Percentiles rank a stretch among this genome's conserved stretches.
phyloP scores from a whole-genome alignment of 2,888 invertebrate species.

The Thereva nobilitata region DNA sequence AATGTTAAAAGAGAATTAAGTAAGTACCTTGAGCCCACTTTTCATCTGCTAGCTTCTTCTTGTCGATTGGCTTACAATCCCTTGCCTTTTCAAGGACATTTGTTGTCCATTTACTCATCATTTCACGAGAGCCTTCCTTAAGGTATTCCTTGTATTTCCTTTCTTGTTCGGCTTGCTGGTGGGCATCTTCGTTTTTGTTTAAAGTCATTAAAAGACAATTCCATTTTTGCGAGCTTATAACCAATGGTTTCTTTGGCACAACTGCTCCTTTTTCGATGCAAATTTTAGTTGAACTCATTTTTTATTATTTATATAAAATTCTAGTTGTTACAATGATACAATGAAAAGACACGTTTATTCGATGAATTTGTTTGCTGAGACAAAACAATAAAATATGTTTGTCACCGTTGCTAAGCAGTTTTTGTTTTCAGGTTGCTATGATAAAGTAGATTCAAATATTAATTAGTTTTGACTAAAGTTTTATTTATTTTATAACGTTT shows the following conservation, averaged over 20 bases:
- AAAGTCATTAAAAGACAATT: slow-evolving; percentile 31
- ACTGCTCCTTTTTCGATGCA: background rate
- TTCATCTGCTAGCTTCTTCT: slow-evolving; percentile 50
- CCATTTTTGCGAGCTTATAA: slow-evolving; percentile 33
- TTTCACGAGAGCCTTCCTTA: slow-evolving; percentile 55
- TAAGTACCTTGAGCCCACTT: slow-evolving; percentile 32
- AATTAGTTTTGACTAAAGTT: background rate
- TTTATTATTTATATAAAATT: slow-evolving; percentile 10
- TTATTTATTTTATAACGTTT: too few species aligned
- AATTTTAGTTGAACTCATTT: background rate
- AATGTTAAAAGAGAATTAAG: background rate
- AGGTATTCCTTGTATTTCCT: slow-evolving; percentile 53
- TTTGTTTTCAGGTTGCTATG: slow-evolving; percentile 6
- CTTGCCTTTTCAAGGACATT: background rate
- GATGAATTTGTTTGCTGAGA: slow-evolving; percentile 10
- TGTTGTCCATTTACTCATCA: slow-evolving; percentile 58
- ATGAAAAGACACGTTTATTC: too few species aligned
- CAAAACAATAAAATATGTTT: slow-evolving; percentile 10
- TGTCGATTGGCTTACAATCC: slow-evolving; percentile 3
- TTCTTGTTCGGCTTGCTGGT: slow-evolving; percentile 52
- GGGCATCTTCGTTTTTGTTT: slow-evolving; percentile 23
- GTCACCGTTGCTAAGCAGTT: slow-evolving; percentile 6
- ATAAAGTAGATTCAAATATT: background rate
- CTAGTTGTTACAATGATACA: background rate
- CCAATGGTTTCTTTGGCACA: slow-evolving; percentile 1